Evolutionary conservation across 2,797 vertebrate genomes (phyloP).

Genomic region (Huso huso): DNA sequence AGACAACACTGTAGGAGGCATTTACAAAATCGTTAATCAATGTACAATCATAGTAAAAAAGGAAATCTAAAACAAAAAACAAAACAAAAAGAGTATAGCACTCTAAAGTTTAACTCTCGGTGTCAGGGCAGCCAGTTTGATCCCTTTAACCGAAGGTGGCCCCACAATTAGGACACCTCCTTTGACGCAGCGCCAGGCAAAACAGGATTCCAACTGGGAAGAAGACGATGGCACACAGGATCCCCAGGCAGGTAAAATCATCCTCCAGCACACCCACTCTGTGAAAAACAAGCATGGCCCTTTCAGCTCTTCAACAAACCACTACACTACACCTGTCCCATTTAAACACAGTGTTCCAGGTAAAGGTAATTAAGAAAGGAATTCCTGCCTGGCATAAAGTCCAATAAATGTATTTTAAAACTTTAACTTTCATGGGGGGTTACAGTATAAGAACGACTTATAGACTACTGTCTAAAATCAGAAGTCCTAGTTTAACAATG

Average conservation of each 20-base stretch:
- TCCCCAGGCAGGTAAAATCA: conserved; percentile 92
- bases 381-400: no score
- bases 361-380: no score
- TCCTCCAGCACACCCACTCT: conserved; percentile 97
- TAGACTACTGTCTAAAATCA: no score
- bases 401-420: no score
- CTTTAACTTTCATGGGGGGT: no score
- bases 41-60: conserved; percentile 38
- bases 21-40: conserved; percentile 34
- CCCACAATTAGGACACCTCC: conserved; percentile 94
- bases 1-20: conserved; percentile 30
- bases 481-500: no score
- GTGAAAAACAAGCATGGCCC: conserved; percentile 8
- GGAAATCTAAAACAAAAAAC: conserved; percentile 18
- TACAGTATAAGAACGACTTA: no score
- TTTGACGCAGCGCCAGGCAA: conserved; percentile 91
- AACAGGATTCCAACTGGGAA: conserved; percentile 95
- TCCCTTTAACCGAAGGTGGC: conserved; percentile 84
- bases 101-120: not conserved
- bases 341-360: no score
- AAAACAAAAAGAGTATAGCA: conserved; percentile 15
- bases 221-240: conserved; percentile 91
- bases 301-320: no score
- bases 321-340: no score
- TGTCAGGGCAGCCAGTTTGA: conserved; percentile 32